phyloP scores from a whole-genome alignment of 2,113 vertebrate genomes.

The Eleginops maclovinus region DNA sequence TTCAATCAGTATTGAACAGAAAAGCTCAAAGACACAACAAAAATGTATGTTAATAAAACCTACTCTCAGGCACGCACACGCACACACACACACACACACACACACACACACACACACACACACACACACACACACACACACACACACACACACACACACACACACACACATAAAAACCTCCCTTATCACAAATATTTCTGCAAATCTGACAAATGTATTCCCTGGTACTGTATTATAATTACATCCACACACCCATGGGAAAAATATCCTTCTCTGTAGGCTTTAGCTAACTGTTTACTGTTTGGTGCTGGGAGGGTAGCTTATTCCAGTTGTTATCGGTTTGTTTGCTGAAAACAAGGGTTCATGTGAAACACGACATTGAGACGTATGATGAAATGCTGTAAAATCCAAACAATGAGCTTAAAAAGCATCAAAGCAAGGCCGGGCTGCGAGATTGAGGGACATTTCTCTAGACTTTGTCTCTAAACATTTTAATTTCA shows the following conservation, averaged over 20 bases:
- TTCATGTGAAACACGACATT: conserved; percentile 12
- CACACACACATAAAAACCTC: too few relatives aligned
- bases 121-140: too few relatives aligned
- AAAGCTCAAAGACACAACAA: too few relatives aligned
- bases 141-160: too few relatives aligned
- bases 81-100: too few relatives aligned
- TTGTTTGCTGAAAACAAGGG: conserved; percentile 38
- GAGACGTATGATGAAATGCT: not conserved
- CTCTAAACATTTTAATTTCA: too few relatives aligned
- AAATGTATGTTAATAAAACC: too few relatives aligned
- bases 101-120: too few relatives aligned
- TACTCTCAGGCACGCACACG: too few relatives aligned
- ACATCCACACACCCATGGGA: too few relatives aligned
- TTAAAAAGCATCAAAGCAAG: conserved; percentile 10
- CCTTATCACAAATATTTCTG: not conserved
- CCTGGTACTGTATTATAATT: too few relatives aligned
- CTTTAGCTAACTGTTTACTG: not conserved
- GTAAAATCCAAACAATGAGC: conserved; percentile 24
- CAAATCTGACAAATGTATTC: not conserved
- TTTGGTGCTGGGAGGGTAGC: not conserved
- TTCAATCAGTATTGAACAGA: too few relatives aligned
- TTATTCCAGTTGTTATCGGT: conserved; percentile 14
- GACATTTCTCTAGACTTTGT: not conserved
- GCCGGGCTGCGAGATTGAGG: not conserved
- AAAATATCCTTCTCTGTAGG: not conserved